Base-by-base conservation (phyloP, 2,113 vertebrate genomes). In the Malurus melanocephalus region DNA sequence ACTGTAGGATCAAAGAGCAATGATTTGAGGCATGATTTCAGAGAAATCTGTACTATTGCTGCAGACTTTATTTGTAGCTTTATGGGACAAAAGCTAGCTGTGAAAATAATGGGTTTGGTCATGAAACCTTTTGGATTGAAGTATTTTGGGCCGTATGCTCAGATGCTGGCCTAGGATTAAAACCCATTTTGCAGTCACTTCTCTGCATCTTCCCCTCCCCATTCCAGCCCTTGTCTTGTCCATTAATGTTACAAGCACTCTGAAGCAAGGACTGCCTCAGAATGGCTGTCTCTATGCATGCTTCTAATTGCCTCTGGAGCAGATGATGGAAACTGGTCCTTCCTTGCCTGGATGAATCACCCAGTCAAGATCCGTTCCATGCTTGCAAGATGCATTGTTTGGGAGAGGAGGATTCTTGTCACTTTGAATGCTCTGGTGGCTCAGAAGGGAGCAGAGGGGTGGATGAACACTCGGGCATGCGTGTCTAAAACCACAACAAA, bases 261-360 rank as follows among this genome's bases (percentile, higher is more conserved):
- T 76, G 75, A 78, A 73, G 56, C 11, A 30, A 67, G 42, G 49
- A 17, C 53, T 75, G 62, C 65, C 74, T 84, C 45, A 13, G 53
- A 65, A 64, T 64, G 30, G 33, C 68, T 78, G 38, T 78, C 74
- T 90, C 52, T 7, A 10, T 38, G 52, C 4, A 9, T 79, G 77
- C 79, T 88, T 88, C 77, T 88, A 90, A 90, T 91, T 88, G 71
- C 66, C 48, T 72, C 38, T 92, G 84, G 83, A 93, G 78, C 59
- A 88, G 55, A 88, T 69, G 83, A 52, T 62, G 69, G 46, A 76
- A 88, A 85, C 66, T 75, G 40, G 55, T 62, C 35, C 30, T 43
- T 90, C 71, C 33, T 84, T 81, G 72, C 65, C 28, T 84, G 67
- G 6, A 40, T 94, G 88, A 92, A 62, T 93, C 84, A 93, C 16